A percentile compares a stretch with the other conserved stretches of the same genome.
phyloP scores from a whole-genome alignment of 2,888 invertebrate species.

The Netelia inedita region DNA sequence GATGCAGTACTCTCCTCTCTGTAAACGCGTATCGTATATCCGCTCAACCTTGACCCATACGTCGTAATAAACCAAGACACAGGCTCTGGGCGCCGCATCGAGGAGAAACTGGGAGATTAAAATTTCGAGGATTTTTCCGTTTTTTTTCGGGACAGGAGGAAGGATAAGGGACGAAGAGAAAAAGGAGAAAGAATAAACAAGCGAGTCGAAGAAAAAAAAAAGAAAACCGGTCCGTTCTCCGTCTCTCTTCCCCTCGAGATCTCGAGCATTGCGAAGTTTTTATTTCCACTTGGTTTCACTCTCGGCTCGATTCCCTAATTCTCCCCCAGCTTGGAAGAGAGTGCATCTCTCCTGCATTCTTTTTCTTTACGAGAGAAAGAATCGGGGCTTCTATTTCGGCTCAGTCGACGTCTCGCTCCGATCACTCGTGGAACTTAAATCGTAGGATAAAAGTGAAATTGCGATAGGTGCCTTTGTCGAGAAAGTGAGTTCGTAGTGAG shows the following conservation, averaged over 20 bases:
- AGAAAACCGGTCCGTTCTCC: slow-evolving; percentile 44
- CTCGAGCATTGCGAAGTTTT: slow-evolving; percentile 50
- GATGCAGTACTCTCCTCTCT: slow-evolving; percentile 7
- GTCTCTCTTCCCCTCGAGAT: slow-evolving; percentile 11
- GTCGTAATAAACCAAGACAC: slow-evolving; percentile 38
- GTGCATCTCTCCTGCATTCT: slow-evolving; percentile 38
- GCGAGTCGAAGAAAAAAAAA: slow-evolving; percentile 30
- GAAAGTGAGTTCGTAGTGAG: not conserved
- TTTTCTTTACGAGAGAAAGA: slow-evolving; percentile 20
- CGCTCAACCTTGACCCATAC: slow-evolving; percentile 58
- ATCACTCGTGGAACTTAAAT: slow-evolving; percentile 23
- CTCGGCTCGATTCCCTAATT: slow-evolving; percentile 63
- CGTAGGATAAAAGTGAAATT: not conserved
- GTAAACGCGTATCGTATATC: slow-evolving; percentile 30
- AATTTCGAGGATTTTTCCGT: not conserved
- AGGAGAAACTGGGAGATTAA: not conserved
- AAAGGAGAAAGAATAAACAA: slow-evolving; percentile 2
- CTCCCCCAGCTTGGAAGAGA: slow-evolving; percentile 17
- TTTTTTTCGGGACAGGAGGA: not conserved
- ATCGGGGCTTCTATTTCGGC: slow-evolving; percentile 51
- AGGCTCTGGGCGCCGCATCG: not conserved
- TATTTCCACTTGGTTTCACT: slow-evolving; percentile 51
- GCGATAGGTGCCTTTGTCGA: not conserved
- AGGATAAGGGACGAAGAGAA: not conserved
- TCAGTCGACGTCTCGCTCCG: slow-evolving; percentile 37